Base-by-base conservation (phyloP, 1,140 invertebrate species). In the Meloidogyne exigua region DNA sequence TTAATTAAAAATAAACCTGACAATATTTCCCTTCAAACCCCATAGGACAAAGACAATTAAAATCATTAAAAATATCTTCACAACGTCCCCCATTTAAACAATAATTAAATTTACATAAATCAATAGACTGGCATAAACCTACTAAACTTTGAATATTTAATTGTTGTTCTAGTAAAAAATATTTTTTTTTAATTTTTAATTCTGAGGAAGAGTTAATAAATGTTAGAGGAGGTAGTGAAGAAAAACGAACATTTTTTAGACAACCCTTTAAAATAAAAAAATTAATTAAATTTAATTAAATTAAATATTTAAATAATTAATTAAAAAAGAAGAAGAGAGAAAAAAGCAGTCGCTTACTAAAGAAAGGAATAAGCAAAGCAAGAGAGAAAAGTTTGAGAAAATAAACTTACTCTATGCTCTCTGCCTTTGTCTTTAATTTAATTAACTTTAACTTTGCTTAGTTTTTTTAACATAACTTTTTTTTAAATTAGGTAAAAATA, bases 231-330 rank as follows among this genome's bases (percentile, higher is more conserved):
- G 96, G 90, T 76, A 94, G 90, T 62, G 90, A 90, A 18, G 93
- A 93, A 73, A 98, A 92, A 76, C 93, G 90, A 28, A 95, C 92
- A 87, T 95, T 93, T n/a, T 92, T 92, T 74, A 98, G 88, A 87
- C 95, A 98, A 2, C 95, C 96, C 89, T 95, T 90, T 78, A 91
- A 92, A 49, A 89, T 18, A 15, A 36, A 68, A 9, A 9, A 21
- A 21, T 39, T 28, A 28, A 28, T 28, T 49, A n/a, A 9, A n/a
- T n/a, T 32, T 32, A 32, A 32, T 32, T 32, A 32, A 32, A 32
- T 3, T 32, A 32, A 32, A 32, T 32, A 32, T n/a, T n/a, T n/a
- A 39, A 39, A 7, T 10, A 39, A 9, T 39, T 39, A 39, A 39
- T 39, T 7, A 39, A 9, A 39, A 39, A 39, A 39, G 10, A 39